These are phyloP conservation scores for Nemoura dubitans DNA, from an alignment of 2,888 invertebrate species.

Conservation along the genomic window DNA sequence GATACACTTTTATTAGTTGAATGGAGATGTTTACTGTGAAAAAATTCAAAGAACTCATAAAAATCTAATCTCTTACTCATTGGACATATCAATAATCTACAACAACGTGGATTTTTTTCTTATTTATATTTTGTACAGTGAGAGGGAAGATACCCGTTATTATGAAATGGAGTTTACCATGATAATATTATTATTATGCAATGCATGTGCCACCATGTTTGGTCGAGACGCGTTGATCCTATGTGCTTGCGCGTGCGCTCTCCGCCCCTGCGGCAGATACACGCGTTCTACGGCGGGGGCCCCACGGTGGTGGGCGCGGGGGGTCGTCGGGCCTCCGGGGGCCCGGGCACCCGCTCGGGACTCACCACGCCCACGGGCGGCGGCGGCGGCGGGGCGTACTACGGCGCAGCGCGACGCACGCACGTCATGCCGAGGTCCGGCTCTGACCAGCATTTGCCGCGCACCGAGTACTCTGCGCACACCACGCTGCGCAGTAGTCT, in stretches of 20 bases:
- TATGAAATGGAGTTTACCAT: no score
- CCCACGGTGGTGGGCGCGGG: slow-evolving; percentile 58
- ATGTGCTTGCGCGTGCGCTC: slow-evolving; percentile 19
- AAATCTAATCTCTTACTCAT: no score
- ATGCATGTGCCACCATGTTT: no score
- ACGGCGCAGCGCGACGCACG: slow-evolving; percentile 50
- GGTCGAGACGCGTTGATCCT: slow-evolving; percentile 7
- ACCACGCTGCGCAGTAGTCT: slow-evolving; percentile 77
- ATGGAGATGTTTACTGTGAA: no score
- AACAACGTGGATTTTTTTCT: no score
- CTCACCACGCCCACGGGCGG: slow-evolving; percentile 29
- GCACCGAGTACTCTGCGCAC: slow-evolving; percentile 74
- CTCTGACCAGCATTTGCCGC: slow-evolving; percentile 89
- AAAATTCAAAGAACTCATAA: no score
- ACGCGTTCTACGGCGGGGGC: slow-evolving; percentile 82
- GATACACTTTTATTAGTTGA: no score
- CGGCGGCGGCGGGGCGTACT: slow-evolving; percentile 10
- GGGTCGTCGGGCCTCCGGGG: slow-evolving; percentile 44
- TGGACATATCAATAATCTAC: no score
- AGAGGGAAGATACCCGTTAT: no score
- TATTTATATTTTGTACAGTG: no score
- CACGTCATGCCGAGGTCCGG: slow-evolving; percentile 79
- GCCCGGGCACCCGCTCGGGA: slow-evolving; percentile 40
- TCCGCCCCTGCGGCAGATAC: slow-evolving; percentile 65
- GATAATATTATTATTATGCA: no score